Conservation (phyloP, 2,888 invertebrate genomes). For the Caenorhabditis angaria region DNA sequence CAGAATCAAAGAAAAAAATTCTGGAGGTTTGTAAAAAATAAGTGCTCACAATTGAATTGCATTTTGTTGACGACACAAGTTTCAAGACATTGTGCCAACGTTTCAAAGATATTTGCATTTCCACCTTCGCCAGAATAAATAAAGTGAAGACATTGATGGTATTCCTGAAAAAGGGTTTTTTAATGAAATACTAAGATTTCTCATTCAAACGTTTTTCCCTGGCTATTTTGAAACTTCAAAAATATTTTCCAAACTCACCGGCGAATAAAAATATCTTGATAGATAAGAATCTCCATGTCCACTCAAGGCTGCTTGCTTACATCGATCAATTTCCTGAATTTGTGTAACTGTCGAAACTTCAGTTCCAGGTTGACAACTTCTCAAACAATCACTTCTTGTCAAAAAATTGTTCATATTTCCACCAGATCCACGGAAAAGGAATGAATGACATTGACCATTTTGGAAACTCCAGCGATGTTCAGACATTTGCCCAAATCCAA, state of each 20-base stretch:
- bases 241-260: constrained; percentile 10
- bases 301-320: constrained; percentile 35
- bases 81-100: constrained; percentile 44
- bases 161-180: constrained; percentile 27
- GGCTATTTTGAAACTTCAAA: not conserved
- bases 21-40: not conserved
- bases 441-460: constrained; percentile 46
- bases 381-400: constrained; percentile 51
- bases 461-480: constrained; percentile 58
- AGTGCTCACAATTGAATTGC: constrained; percentile 47
- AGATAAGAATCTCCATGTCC: constrained; percentile 48
- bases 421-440: constrained; percentile 52
- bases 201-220: too few species aligned
- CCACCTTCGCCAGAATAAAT: constrained; percentile 53
- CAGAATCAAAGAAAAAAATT: not conserved
- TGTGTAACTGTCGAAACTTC: not conserved
- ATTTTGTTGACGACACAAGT: constrained; percentile 51
- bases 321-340: constrained; percentile 10
- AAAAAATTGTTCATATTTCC: constrained; percentile 65
- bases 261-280: constrained; percentile 50
- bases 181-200: not conserved
- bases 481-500: constrained; percentile 34
- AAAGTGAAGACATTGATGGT: constrained; percentile 54
- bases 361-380: constrained; percentile 38
- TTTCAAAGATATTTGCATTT: constrained; percentile 51